Percentiles rank a stretch among this genome's conserved stretches.
Evolutionary conservation across 2,797 vertebrate species (phyloP).

Genomic region (Myotis planiceps): DNA sequence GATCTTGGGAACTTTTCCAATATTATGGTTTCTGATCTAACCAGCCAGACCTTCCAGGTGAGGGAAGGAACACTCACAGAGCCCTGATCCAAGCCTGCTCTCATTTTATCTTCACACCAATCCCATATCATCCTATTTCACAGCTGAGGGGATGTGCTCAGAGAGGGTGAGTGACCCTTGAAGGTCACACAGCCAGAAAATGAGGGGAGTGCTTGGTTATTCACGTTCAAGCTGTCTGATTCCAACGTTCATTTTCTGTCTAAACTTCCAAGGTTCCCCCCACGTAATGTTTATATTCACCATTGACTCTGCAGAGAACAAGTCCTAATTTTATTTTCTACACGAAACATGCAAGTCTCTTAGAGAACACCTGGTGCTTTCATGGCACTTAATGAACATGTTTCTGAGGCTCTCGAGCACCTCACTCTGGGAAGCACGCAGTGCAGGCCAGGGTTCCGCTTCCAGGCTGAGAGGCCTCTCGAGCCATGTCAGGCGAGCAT

Average conservation of each 20-base stretch:
- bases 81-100: background rate
- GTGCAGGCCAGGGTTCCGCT: background rate
- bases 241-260: background rate
- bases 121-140: background rate
- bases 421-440: background rate
- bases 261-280: background rate
- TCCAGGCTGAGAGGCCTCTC: background rate
- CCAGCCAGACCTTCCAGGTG: background rate
- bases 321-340: background rate
- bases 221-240: background rate
- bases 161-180: background rate
- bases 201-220: background rate
- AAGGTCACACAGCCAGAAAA: background rate
- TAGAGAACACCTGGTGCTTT: background rate
- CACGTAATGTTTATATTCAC: background rate
- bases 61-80: background rate
- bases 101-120: background rate
- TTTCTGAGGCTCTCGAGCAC: background rate
- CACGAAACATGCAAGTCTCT: background rate
- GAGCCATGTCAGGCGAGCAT: background rate
- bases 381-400: background rate
- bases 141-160: background rate
- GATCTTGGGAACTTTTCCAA: background rate
- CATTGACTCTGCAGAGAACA: background rate
- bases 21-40: background rate